Base-by-base conservation (phyloP, 2,888 invertebrate genomes). In the Diplolepis rosae region DNA sequence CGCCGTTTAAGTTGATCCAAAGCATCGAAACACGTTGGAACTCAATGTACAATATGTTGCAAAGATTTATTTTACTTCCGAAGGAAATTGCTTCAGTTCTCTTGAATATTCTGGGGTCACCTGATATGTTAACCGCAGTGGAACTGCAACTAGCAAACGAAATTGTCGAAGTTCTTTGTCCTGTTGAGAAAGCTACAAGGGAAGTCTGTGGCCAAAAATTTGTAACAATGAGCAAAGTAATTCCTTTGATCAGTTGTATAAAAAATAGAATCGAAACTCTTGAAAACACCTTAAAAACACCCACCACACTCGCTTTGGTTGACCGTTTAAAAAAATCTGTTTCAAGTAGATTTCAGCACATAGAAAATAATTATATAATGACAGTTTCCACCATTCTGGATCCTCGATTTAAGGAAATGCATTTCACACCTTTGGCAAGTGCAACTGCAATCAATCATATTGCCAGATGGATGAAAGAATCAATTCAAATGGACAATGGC, bases 91-190 rank as follows among this genome's bases (percentile, higher is more conserved):
- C 73, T 7, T 70, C 75, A 22, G 78, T 81, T 32, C 65, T 82
- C 13, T 79, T 77, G 11, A 51, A 81, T 32, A 69, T 77, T 24
- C 69, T 76, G 61, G 39, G 13, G 18, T 67, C 70, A 22, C 71
- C 79, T 42, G 71, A 69, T 13, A 52, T 69, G 68, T 18, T 82
- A 54, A 73, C 72, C 13, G 52, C 68, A 54, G 67, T 73, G 22
- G 79, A 80, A 42, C 69, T 79, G 69, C 68, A 66, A 54, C 54
- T 80, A 27, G 27, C 76, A 15, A 80, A 75, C 74, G 78, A 83
- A 61, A 50, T 82, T 27, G 66, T 71, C 7, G 35, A 70, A 69
- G 71, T 82, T 18, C 15, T 69, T 42, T 13, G 18, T 27, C 69
- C 66, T 9, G 24, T 72, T 42, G 30, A 61, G n/a, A 45, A 35